Evolutionary conservation across 1,140 invertebrate genomes (phyloP), one percentile per base, ranked within the genome.

Genomic region (Trichonephila clavata): DNA sequence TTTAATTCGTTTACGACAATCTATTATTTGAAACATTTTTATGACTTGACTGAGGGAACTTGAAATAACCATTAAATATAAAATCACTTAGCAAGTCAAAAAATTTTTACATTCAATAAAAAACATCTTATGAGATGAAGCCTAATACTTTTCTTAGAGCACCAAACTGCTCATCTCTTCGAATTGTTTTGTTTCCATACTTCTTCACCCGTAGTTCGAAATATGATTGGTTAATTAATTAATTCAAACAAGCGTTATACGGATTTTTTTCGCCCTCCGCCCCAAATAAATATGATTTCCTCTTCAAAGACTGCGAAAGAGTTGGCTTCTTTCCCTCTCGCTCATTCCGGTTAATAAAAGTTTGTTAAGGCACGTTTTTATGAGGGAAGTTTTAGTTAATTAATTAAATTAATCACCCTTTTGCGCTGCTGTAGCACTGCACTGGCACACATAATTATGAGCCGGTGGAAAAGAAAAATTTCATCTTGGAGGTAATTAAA

Each of bases 341-440:
- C 39, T 50, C 16, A 18, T 80, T 83, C 24, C 80, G 24, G 80
- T 39, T 10, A 57, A 50, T 83, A 50, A 83, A 39, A 39, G 32
- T 50, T 83, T 83, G 39, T 20, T 16, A 21, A 50, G 4, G 80
- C 80, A 24, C 18, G 80, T 83, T 83, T 83, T 83, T 83, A 83
- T 57, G 21, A 83, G 80, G 50, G 80, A 83, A 83, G 21, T 83
- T 83, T 83, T 43, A 83, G 80, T 83, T 83, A 83, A 83, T 83
- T 83, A 83, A 39, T 83, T 83, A 83, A 83, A 39, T 83, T 83
- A 83, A 83, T 83, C 80, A 43, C 80, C n/a, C 50, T 83, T 43
- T n/a, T 83, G 80, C 39, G 80, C 18, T 50, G 80, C 39, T 20
- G 39, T n/a, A 83, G 39, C 50, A 39, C 32, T 39, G 32, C 8